Conservation (phyloP, 2,888 invertebrate genomes). For the Cremastinae sp. region DNA sequence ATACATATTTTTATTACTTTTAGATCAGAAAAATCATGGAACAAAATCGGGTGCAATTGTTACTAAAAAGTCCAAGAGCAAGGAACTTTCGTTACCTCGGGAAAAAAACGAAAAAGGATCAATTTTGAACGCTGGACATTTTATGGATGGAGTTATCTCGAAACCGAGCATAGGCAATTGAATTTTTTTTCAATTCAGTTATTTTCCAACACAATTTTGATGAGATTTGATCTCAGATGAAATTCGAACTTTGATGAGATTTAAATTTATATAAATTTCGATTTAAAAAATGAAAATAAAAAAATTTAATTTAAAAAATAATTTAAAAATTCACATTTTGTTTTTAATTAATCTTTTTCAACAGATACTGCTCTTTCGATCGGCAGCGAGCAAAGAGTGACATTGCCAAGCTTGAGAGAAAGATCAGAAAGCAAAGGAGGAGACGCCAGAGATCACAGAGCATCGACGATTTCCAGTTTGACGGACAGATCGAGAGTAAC, state of each 20-base stretch:
- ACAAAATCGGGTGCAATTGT: conserved; percentile 12
- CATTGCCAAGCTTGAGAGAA: conserved; percentile 42
- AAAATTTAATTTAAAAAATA: no score
- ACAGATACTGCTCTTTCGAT: conserved; percentile 34
- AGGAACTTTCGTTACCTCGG: conserved; percentile 13
- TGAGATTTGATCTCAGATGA: no score
- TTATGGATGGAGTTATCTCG: conserved; percentile 39
- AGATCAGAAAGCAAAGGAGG: conserved; percentile 40
- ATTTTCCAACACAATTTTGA: not conserved
- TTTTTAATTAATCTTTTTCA: not conserved
- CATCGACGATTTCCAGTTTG: conserved; percentile 49
- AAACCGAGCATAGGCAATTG: conserved; percentile 56
- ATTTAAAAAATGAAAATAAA: no score
- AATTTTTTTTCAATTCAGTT: not conserved
- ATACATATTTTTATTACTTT: not conserved
- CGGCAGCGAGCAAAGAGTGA: conserved; percentile 33
- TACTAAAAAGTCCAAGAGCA: conserved; percentile 41
- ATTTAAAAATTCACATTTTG: no score
- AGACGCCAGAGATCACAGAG: conserved; percentile 51
- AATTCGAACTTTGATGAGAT: no score
- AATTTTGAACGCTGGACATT: conserved; percentile 32
- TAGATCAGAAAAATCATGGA: not conserved
- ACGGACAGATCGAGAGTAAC: conserved; percentile 78
- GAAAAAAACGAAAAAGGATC: conserved; percentile 29
- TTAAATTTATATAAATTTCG: no score